phyloP scores from a whole-genome alignment of 2,888 invertebrate species.

The Tromatobia lineatoria region DNA sequence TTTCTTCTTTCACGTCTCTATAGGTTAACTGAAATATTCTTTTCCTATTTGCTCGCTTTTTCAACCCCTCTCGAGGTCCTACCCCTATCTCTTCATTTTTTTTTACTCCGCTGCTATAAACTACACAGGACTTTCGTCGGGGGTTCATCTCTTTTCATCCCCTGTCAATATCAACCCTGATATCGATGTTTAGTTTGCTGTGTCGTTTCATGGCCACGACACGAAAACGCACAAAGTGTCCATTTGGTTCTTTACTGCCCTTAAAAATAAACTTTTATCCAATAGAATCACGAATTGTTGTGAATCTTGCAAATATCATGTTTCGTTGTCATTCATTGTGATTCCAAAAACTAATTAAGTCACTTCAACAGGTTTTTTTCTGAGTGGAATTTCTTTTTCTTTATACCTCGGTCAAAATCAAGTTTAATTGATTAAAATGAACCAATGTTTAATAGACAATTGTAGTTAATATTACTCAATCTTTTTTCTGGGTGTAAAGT shows the following conservation, averaged over 20 bases:
- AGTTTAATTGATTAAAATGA: too few species aligned
- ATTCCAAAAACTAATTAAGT: too few species aligned
- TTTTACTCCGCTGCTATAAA: constrained; percentile 58
- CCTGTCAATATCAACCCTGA: constrained; percentile 54
- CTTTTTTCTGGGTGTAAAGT: too few species aligned
- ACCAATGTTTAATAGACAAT: too few species aligned
- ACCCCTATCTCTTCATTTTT: neutral
- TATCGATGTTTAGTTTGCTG: constrained; percentile 61
- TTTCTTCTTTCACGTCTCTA: constrained; percentile 27
- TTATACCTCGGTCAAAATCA: too few species aligned
- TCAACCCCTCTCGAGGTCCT: constrained; percentile 16
- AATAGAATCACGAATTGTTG: constrained; percentile 31
- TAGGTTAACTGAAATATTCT: constrained; percentile 18
- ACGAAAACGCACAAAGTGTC: constrained; percentile 41
- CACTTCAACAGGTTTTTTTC: too few species aligned
- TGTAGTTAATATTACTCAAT: too few species aligned
- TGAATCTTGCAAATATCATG: too few species aligned
- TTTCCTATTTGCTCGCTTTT: constrained; percentile 4
- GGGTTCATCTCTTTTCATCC: constrained; percentile 31
- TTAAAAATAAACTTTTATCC: constrained; percentile 18
- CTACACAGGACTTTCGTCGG: constrained; percentile 13
- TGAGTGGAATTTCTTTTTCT: too few species aligned
- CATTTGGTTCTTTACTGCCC: constrained; percentile 51
- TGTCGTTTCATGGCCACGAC: constrained; percentile 14
- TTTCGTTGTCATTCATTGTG: too few species aligned